A percentile compares a stretch with the other conserved stretches of the same genome.
Evolutionary conservation across 2,797 vertebrate genomes (phyloP).

Genomic region (Psittacula echo): DNA sequence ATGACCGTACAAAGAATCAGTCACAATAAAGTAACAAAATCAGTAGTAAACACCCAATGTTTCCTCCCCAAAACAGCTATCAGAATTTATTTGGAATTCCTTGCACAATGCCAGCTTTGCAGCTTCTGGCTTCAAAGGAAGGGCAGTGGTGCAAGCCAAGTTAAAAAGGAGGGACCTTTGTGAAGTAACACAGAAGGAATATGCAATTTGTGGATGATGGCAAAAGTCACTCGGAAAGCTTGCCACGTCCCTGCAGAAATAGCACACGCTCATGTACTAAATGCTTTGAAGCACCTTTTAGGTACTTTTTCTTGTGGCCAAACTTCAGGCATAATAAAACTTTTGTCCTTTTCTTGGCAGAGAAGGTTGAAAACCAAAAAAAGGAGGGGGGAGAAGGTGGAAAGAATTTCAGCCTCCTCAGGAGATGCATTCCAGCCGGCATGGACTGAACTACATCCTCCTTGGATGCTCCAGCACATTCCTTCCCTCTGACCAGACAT

Average conservation of each 20-base stretch:
- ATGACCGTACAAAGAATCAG: background rate
- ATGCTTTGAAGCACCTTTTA: conserved; percentile 45
- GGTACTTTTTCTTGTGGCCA: conserved; percentile 32
- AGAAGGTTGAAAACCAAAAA: conserved; percentile 15
- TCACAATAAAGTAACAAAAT: background rate
- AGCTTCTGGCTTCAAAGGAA: conserved; percentile 5
- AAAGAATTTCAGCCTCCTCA: conserved; percentile 56
- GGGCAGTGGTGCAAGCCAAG: conserved; percentile 13
- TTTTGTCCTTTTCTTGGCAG: conserved; percentile 62
- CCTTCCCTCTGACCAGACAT: conserved; percentile 40
- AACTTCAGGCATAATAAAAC: conserved; percentile 53
- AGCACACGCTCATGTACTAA: background rate
- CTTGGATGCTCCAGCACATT: conserved; percentile 57
- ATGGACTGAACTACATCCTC: conserved; percentile 22
- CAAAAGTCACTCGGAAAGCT: conserved; percentile 27
- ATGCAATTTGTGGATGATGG: conserved; percentile 47
- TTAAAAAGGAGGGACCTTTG: background rate
- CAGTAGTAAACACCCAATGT: background rate
- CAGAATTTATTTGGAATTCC: conserved; percentile 6
- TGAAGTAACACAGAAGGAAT: conserved; percentile 21
- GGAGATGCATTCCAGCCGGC: conserved; percentile 37
- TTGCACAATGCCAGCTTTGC: background rate
- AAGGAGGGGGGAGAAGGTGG: conserved; percentile 19
- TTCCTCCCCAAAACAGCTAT: background rate
- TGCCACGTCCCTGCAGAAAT: conserved; percentile 38